A percentile compares a stretch with the other conserved stretches of the same genome.
Evolutionary conservation across 1,140 invertebrate genomes (phyloP).

Genomic region (Macrosteles quadrilineatus): DNA sequence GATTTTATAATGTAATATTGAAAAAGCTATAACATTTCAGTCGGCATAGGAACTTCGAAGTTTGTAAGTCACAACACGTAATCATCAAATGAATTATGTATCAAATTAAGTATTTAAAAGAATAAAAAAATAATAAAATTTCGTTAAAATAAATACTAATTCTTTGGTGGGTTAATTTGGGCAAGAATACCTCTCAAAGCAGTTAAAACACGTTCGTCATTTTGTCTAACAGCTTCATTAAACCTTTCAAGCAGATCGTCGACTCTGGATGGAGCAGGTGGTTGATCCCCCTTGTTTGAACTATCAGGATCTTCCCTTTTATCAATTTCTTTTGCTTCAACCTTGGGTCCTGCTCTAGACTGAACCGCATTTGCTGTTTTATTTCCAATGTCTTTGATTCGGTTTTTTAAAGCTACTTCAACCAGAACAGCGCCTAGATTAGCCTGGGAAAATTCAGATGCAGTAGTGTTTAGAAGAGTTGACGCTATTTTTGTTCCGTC

Average conservation of each 20-base stretch:
- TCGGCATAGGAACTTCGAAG: too few species aligned
- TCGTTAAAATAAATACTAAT: not conserved
- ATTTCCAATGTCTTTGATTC: constrained; percentile 7
- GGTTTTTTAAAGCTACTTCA: not conserved
- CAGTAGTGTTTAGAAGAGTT: not conserved
- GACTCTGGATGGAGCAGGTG: not conserved
- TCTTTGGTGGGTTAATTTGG: not conserved
- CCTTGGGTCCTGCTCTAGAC: not conserved
- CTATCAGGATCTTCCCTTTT: not conserved
- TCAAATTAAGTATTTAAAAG: too few species aligned
- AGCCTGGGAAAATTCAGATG: not conserved
- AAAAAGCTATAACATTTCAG: too few species aligned
- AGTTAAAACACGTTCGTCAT: constrained; percentile 1
- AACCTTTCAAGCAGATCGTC: not conserved
- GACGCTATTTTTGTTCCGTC: not conserved
- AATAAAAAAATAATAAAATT: too few species aligned
- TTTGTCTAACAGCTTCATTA: not conserved
- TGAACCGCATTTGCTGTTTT: not conserved
- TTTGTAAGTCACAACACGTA: too few species aligned
- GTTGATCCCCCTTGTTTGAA: not conserved
- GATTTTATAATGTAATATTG: too few species aligned
- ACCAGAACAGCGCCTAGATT: not conserved
- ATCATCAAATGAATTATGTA: too few species aligned
- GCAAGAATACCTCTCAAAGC: not conserved
- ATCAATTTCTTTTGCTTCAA: not conserved